Evolutionary conservation across 2,797 vertebrate genomes (phyloP).

Genomic region (Anguilla megastoma): DNA sequence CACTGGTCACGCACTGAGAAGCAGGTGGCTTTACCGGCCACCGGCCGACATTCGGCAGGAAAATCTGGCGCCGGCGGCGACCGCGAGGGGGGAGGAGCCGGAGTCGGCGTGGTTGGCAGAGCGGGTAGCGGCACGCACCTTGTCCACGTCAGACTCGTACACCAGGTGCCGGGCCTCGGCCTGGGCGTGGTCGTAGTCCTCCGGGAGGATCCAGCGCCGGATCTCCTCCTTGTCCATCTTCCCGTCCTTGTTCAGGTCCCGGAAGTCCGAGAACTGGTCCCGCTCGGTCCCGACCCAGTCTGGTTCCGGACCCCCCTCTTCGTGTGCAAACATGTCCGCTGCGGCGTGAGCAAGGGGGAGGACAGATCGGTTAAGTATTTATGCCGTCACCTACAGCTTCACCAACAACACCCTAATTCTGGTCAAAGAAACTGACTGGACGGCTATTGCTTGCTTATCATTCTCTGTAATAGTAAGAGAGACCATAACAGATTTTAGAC

Average conservation of each 20-base stretch:
- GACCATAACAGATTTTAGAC: not conserved
- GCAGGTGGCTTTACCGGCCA: not conserved
- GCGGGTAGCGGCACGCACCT: conserved; percentile 71
- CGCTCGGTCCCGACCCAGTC: conserved; percentile 93
- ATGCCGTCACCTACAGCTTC: not conserved
- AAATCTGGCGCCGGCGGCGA: no score
- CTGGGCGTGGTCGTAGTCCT: conserved; percentile 94
- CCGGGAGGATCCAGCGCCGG: conserved; percentile 94
- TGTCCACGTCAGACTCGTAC: conserved; percentile 91
- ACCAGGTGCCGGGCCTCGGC: conserved; percentile 95
- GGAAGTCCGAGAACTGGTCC: conserved; percentile 94
- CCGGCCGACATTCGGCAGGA: no score
- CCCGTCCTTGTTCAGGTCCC: conserved; percentile 95
- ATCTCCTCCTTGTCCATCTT: conserved; percentile 96
- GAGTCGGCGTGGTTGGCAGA: not conserved
- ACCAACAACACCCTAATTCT: not conserved
- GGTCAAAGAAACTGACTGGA: not conserved
- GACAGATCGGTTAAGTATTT: not conserved
- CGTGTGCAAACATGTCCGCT: conserved; percentile 97
- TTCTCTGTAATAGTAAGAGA: not conserved
- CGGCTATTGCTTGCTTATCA: not conserved
- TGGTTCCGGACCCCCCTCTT: conserved; percentile 90
- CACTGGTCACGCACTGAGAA: not conserved
- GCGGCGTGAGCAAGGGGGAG: conserved; percentile 16
- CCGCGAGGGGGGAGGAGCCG: not conserved